Evolutionary conservation across 2,888 invertebrate genomes (phyloP).

Genomic region (Calliopum simillimum): DNA sequence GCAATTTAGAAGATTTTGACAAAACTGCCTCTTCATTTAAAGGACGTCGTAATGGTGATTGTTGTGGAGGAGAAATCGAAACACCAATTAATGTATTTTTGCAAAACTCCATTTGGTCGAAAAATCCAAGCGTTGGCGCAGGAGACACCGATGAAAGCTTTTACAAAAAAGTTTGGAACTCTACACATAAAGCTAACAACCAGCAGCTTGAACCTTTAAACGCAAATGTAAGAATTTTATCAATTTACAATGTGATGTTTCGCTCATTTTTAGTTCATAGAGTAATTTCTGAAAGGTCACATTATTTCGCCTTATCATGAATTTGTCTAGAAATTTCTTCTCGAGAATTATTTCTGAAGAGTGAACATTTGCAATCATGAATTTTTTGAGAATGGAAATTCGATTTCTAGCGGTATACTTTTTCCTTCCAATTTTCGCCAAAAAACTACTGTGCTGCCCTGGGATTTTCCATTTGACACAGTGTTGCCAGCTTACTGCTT

Average conservation of each 20-base stretch:
- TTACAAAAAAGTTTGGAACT: slow-evolving; percentile 54
- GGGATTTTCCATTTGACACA: too few species aligned
- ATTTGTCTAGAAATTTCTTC: too few species aligned
- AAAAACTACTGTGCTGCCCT: too few species aligned
- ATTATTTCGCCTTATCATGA: too few species aligned
- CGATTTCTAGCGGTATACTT: too few species aligned
- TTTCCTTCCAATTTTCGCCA: too few species aligned
- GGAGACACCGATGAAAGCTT: slow-evolving; percentile 58
- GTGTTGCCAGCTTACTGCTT: too few species aligned
- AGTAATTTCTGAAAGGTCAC: too few species aligned
- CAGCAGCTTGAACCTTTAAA: slow-evolving; percentile 40
- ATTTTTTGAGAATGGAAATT: too few species aligned
- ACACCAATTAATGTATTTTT: slow-evolving; percentile 68
- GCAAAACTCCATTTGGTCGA: slow-evolving; percentile 71
- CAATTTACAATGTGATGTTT: too few species aligned
- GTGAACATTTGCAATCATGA: too few species aligned
- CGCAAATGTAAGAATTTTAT: slow-evolving; percentile 36
- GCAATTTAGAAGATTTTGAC: slow-evolving; percentile 49
- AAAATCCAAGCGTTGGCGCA: slow-evolving; percentile 51
- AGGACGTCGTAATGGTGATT: slow-evolving; percentile 23
- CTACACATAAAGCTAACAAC: slow-evolving; percentile 46
- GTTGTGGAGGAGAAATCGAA: slow-evolving; percentile 31
- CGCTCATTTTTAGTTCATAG: slow-evolving; percentile 7
- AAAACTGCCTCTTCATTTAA: slow-evolving; percentile 46
- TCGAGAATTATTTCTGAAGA: too few species aligned